phyloP scores from a whole-genome alignment of 2,797 vertebrate genomes.

The Urophycis tenuis region DNA sequence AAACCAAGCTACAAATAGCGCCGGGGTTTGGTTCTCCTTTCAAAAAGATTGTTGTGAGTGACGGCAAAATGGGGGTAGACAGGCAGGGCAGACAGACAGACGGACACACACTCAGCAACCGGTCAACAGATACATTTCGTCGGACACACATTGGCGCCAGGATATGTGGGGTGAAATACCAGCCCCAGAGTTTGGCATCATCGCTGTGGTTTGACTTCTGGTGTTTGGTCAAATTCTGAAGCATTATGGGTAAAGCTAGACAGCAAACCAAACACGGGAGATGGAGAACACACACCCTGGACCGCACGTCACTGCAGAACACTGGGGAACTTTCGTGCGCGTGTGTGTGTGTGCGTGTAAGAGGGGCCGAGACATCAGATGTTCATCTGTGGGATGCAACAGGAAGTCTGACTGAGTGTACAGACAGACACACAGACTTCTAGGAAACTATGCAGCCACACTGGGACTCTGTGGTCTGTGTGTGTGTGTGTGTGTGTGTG shows the following conservation, averaged over 20 bases:
- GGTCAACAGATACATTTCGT: background rate
- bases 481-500: conserved; percentile 4
- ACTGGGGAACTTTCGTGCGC: too few species aligned
- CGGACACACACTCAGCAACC: background rate
- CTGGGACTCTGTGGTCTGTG: conserved; percentile 9
- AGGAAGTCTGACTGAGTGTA: conserved; percentile 41
- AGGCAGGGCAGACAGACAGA: too few species aligned
- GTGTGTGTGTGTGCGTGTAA: conserved; percentile 13
- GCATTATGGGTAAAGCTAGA: background rate
- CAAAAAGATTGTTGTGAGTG: background rate
- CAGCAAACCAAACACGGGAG: background rate
- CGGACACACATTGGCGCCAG: background rate
- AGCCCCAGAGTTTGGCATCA: background rate
- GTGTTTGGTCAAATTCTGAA: background rate
- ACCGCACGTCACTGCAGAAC: too few species aligned
- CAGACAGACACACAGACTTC: conserved; percentile 41
- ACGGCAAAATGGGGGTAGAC: background rate
- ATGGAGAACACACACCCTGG: background rate
- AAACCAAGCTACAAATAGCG: background rate
- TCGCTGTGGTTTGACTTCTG: background rate
- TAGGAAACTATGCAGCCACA: conserved; percentile 41
- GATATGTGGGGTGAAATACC: background rate
- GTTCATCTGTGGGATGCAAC: conserved; percentile 37
- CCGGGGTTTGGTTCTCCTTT: background rate
- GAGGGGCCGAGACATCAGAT: conserved; percentile 22